phyloP scores from a whole-genome alignment of 2,797 vertebrate genomes.

The Microcaecilia unicolor region DNA sequence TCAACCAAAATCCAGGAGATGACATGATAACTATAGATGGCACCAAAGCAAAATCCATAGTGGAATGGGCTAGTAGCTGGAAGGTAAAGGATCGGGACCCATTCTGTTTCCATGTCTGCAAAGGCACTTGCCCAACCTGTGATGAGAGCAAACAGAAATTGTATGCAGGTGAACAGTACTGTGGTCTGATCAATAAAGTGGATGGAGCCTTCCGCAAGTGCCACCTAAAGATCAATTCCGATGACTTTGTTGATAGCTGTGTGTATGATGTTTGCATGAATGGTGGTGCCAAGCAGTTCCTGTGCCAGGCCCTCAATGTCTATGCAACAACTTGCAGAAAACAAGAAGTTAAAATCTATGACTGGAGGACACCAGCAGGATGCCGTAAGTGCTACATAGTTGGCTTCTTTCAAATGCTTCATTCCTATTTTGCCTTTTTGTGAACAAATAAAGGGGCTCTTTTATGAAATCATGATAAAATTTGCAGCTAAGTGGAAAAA shows the following conservation, averaged over 20 bases:
- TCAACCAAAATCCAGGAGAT: conserved; percentile 38
- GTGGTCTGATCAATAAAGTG: conserved; percentile 45
- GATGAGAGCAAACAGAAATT: not conserved
- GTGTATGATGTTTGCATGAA: conserved; percentile 63
- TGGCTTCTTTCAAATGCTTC: too few species aligned
- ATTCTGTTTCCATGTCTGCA: conserved; percentile 49
- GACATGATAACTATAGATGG: conserved; percentile 38
- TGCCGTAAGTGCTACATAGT: conserved; percentile 61
- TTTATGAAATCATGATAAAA: too few species aligned
- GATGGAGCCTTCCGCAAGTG: conserved; percentile 57
- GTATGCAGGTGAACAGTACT: conserved; percentile 25
- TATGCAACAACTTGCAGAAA: conserved; percentile 56
- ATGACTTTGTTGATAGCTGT: conserved; percentile 55
- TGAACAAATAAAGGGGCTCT: too few species aligned
- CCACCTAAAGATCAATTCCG: conserved; percentile 31
- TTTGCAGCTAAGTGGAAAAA: too few species aligned
- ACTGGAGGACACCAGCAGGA: conserved; percentile 47
- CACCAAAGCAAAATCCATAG: not conserved
- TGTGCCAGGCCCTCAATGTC: conserved; percentile 53
- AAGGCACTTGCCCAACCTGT: conserved; percentile 45
- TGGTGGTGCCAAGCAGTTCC: conserved; percentile 36
- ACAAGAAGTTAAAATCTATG: conserved; percentile 19
- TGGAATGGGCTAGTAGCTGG: conserved; percentile 55
- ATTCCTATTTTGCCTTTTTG: too few species aligned
- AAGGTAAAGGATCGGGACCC: conserved; percentile 38